These are phyloP conservation scores for Saccostrea echinata DNA, from an alignment of 1,140 invertebrate species.

Conservation along the genomic window DNA sequence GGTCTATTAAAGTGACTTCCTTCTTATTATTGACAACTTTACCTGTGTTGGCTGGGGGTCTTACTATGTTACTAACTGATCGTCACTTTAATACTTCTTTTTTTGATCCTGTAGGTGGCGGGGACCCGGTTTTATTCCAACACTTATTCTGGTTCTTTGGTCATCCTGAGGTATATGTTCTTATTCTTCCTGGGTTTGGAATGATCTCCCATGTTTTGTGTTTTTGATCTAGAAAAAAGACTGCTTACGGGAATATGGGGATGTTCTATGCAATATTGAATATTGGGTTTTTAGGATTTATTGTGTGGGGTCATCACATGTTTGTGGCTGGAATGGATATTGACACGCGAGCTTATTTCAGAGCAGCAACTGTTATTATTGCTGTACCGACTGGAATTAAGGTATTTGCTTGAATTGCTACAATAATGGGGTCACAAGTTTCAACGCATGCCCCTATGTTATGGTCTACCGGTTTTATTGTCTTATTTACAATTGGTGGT, in stretches of 20 bases:
- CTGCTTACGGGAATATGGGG: constrained; percentile 63
- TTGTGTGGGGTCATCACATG: constrained; percentile 78
- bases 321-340: constrained; percentile 87
- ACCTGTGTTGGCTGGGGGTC: constrained; percentile 87
- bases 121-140: constrained; percentile 87
- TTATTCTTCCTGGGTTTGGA: constrained; percentile 82
- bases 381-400: constrained; percentile 83
- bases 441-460: constrained; percentile 82
- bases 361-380: constrained; percentile 87
- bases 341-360: constrained; percentile 88
- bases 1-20: constrained; percentile 86
- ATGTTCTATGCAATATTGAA: constrained; percentile 78
- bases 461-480: constrained; percentile 87
- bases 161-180: constrained; percentile 89
- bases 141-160: constrained; percentile 91
- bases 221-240: constrained; percentile 62
- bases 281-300: constrained; percentile 79
- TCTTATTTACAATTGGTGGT: constrained; percentile 83
- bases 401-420: constrained; percentile 83
- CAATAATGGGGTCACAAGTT: constrained; percentile 80
- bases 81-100: constrained; percentile 87
- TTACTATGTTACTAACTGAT: constrained; percentile 87
- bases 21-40: constrained; percentile 85
- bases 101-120: constrained; percentile 85
- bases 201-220: constrained; percentile 67